Percentiles rank a stretch among this genome's conserved stretches.
These are phyloP conservation scores for Xanthostigma xanthostigma DNA, from an alignment of 2,888 invertebrate genomes.

Conservation along the genomic window DNA sequence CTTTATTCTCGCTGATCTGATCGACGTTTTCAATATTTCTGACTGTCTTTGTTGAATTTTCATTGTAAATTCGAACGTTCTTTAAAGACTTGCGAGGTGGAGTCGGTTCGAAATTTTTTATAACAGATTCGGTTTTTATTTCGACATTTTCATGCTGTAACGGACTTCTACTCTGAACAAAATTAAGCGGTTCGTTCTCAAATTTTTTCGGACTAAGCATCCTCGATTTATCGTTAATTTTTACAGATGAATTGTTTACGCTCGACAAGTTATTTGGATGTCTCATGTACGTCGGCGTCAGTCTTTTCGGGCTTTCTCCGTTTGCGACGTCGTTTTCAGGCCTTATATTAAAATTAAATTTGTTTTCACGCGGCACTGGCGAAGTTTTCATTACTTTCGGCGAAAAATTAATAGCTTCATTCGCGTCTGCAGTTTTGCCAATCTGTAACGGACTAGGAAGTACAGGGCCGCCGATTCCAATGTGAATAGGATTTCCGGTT, in stretches of 20 bases:
- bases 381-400: conserved; percentile 4
- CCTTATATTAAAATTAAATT: neutral
- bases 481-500: conserved; percentile 8
- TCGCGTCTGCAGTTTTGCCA: no score
- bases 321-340: neutral
- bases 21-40: conserved; percentile 8
- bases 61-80: conserved; percentile 1
- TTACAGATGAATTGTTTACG: no score
- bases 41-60: conserved; percentile 2
- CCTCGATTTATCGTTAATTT: no score
- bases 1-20: conserved; percentile 4
- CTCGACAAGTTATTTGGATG: no score
- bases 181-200: neutral
- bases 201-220: no score
- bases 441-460: conserved; percentile 17
- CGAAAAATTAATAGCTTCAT: neutral
- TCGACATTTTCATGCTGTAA: neutral
- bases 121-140: neutral
- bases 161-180: neutral
- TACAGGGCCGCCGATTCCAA: conserved; percentile 12
- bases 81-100: neutral
- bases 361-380: neutral
- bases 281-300: no score
- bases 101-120: neutral
- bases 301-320: no score